A percentile compares a stretch with the other conserved stretches of the same genome.
These are phyloP conservation scores for Mus spretus DNA, from an alignment of 2,797 vertebrate species.

Conservation along the genomic window DNA sequence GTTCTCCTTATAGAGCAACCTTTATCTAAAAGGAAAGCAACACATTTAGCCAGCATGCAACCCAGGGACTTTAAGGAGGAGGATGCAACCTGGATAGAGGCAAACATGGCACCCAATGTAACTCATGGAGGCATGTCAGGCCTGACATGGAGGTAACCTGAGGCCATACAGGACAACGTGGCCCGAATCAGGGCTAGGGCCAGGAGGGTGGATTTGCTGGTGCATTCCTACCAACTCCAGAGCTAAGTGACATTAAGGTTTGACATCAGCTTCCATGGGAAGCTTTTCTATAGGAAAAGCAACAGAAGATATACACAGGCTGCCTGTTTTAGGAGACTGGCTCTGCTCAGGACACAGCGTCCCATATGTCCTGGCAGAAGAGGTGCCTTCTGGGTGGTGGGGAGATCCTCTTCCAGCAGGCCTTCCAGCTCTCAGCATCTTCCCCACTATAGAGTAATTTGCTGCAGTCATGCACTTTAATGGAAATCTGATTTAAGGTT, in stretches of 20 bases:
- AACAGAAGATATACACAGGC: not conserved
- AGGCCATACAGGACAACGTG: not conserved
- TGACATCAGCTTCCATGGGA: not conserved
- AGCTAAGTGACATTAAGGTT: not conserved
- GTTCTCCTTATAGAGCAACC: not conserved
- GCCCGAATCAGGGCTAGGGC: not conserved
- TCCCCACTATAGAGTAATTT: slow-evolving; percentile 57
- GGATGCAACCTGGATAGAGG: not conserved
- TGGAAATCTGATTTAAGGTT: slow-evolving; percentile 75
- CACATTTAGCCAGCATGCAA: not conserved
- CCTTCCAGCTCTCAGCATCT: not conserved
- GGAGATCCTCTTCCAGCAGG: slow-evolving; percentile 4
- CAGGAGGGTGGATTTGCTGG: not conserved
- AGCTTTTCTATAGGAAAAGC: not conserved
- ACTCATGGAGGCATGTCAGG: not conserved
- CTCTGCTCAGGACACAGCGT: not conserved
- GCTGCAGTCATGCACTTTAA: slow-evolving; percentile 64
- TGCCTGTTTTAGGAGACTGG: not conserved
- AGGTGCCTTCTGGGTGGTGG: not conserved
- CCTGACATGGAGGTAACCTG: not conserved
- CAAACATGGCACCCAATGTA: not conserved
- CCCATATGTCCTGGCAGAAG: not conserved
- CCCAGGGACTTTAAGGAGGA: not conserved
- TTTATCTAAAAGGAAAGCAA: slow-evolving; percentile 12
- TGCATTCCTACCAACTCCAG: not conserved